phyloP scores from a whole-genome alignment of 2,113 vertebrate species.

The Triplophysa tibetana region DNA sequence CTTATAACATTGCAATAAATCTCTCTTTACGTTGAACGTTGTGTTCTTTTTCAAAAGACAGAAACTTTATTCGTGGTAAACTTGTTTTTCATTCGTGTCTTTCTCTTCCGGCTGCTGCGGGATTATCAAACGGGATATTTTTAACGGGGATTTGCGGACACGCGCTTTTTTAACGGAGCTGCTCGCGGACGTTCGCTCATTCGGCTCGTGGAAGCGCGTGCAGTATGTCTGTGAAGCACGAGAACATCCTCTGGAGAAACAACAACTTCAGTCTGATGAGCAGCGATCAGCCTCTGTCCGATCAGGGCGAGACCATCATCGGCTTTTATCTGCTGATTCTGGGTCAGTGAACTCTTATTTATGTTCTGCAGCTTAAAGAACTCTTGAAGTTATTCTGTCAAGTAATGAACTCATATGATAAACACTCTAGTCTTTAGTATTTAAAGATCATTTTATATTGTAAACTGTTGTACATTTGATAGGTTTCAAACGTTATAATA shows the following conservation, averaged over 20 bases:
- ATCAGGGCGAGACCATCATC: constrained; percentile 82
- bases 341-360: not conserved
- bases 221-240: constrained; percentile 75
- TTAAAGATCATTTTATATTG: no score
- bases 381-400: no score
- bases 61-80: no score
- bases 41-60: no score
- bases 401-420: no score
- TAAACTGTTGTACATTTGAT: no score
- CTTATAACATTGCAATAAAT: no score
- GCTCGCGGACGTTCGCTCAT: not conserved
- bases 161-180: not conserved
- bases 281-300: constrained; percentile 74
- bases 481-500: no score
- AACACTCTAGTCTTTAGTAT: no score
- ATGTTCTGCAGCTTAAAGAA: not conserved
- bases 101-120: not conserved
- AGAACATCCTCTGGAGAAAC: constrained; percentile 83
- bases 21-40: no score
- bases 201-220: constrained; percentile 49
- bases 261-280: constrained; percentile 80
- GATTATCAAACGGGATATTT: constrained; percentile 36
- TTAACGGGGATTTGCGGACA: constrained; percentile 31
- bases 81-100: not conserved
- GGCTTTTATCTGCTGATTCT: constrained; percentile 78